Evolutionary conservation across 2,888 invertebrate genomes (phyloP), one percentile per base, ranked within the genome.

Genomic region (Camponotus fellah): DNA sequence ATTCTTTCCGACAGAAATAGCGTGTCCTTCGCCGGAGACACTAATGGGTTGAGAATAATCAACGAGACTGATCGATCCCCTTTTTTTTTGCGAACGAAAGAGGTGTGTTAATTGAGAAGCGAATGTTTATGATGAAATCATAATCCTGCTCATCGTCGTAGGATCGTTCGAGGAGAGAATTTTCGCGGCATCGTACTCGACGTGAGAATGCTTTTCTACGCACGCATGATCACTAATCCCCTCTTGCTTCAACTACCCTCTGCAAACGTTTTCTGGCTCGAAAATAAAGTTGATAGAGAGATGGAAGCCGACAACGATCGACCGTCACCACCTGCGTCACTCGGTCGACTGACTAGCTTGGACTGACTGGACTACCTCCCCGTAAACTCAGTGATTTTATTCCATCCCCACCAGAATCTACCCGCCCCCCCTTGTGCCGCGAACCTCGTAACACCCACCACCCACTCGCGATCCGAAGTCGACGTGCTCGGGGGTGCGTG

Each of bases 341-440:
- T 89, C 89, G 89, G 89, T 92, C 92, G 93, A 93, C 93, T 92
- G 86, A 86, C 88, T 83, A 84, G 75, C 84, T 60, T 72, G 8
- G n/a, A 53, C 49, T 53, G 60, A 72, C 86, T 84, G 84, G 82
- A 88, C 86, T 86, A 82, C 84, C 88, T 82, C 86, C 86, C 85
- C 85, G 65, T 69, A 21, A 60, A 82, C 81, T 62, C 84, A 64
- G 72, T 79, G 83, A 83, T 85, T 89, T 85, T 79, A 85, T 81
- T 85, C 84, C 83, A 83, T 83, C 87, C 87, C 89, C 90, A 77
- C 86, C 80, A 58, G 62, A 4, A 71, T 21, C 26, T 26, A 21
- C 32, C 58, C 49, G 9, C 64, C 72, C 43, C 49, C 72, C 34
- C 65, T 58, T 26, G 71, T 43, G 2, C 81, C n/a, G 46, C 53